Evolutionary conservation across 2,888 invertebrate genomes (phyloP), one percentile per base, ranked within the genome.

Genomic region (Eueremaeus valkanovi): DNA sequence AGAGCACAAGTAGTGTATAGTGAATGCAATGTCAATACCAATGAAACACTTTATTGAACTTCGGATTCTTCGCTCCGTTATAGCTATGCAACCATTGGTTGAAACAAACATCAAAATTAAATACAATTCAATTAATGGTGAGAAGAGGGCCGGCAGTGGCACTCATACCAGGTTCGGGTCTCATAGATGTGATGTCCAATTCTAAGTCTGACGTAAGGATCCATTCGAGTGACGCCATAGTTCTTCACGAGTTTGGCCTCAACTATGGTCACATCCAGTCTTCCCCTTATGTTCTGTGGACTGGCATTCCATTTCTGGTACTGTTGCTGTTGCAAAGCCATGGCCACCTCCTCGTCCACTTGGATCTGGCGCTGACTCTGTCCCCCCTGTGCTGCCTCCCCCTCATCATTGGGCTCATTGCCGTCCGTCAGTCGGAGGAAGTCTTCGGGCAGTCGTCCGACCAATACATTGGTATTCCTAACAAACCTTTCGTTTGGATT

Each of bases 151-250:
- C 6, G 29, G 27, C 18, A 18, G 11, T 31, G 3, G 8, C 18
- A n/a, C n/a, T 6, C 27, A 55, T 66, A 73, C 73, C 77, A 73
- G 21, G 77, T 77, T 68, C 55, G 76, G 5, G 80, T 97, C 86
- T 98, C 97, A 84, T 95, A 95, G 76, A 95, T 91, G 81, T 91
- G 90, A 84, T 96, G 95, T 0, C 96, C 98, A 31, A 97, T 90
- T 79, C 95, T 88, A 75, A 98, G 85, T 76, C 97, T 88, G 42
- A 93, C 94, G 83, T 97, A 98, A 0, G 96, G 96, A 85, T 97
- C 96, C 96, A 96, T 97, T 76, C 93, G 88, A 0, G 93, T 92
- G 82, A 96, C 86, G 13, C 95, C 95, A 87, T 96, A 96, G 84
- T 96, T 96, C 85, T 95, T 95, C 11, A 90, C 90, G 77, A 96